Conservation (phyloP, 2,797 vertebrate genomes). For the Lepidocolaptes lacrymiger region DNA sequence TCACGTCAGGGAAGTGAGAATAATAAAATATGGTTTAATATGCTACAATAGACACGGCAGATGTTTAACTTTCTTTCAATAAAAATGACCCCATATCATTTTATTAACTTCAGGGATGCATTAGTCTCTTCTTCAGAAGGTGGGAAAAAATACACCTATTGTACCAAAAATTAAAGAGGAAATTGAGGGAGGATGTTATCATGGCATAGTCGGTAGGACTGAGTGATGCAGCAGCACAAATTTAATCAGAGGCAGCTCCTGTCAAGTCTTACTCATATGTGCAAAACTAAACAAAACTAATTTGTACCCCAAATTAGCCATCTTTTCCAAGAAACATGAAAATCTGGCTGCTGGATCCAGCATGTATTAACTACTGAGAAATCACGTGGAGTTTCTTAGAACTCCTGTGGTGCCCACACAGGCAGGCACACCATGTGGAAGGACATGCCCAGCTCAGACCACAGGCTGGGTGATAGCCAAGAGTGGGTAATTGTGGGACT, state of each 20-base stretch:
- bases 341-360: not conserved
- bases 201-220: not conserved
- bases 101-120: constrained; percentile 19
- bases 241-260: not conserved
- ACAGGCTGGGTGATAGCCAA: accelerated
- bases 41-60: not conserved
- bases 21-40: constrained; percentile 21
- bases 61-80: not conserved
- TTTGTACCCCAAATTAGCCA: not conserved
- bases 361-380: accelerated
- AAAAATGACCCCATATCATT: not conserved
- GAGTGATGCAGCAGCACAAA: not conserved
- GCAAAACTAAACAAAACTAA: not conserved
- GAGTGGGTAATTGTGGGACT: not conserved
- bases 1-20: not conserved
- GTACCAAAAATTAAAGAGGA: constrained; percentile 21
- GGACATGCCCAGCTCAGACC: accelerated
- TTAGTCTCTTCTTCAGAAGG: not conserved
- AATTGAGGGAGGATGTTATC: constrained; percentile 13
- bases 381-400: accelerated
- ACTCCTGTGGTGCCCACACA: accelerated
- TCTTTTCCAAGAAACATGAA: not conserved
- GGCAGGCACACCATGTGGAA: accelerated
- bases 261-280: not conserved
- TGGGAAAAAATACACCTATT: not conserved